A percentile compares a stretch with the other conserved stretches of the same genome.
Evolutionary conservation across 2,113 vertebrate species (phyloP).

Genomic region (Tetrax tetrax): DNA sequence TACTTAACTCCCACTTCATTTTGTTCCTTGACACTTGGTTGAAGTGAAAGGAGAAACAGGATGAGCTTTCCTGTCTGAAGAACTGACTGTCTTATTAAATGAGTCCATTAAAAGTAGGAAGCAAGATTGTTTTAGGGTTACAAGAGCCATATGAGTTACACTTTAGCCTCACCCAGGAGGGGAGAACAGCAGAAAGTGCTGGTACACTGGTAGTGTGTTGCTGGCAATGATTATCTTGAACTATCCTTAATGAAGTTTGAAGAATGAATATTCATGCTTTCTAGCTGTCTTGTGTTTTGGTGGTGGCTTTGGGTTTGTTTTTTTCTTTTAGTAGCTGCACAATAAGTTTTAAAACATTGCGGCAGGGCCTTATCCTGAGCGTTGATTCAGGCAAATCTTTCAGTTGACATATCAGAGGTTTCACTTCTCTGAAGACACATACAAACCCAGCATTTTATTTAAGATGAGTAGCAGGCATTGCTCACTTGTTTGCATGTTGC

Average conservation of each 20-base stretch:
- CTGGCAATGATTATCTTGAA: not conserved
- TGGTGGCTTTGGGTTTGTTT: not conserved
- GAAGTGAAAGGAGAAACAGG: not conserved
- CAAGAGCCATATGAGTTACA: not conserved
- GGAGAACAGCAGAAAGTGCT: not conserved
- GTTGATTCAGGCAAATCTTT: not conserved
- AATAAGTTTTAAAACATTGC: not conserved
- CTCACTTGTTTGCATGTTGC: not conserved
- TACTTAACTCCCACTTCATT: not conserved
- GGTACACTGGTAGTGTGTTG: not conserved
- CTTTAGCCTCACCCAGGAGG: not conserved
- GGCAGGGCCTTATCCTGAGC: not conserved
- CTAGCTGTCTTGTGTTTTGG: not conserved
- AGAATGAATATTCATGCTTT: not conserved
- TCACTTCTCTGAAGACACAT: not conserved
- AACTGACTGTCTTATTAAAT: not conserved
- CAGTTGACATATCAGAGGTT: not conserved
- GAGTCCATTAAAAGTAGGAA: not conserved
- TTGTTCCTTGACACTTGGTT: not conserved
- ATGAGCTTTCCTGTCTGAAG: not conserved
- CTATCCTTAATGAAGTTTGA: slow-evolving; percentile 31
- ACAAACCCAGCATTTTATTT: not conserved
- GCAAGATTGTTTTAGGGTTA: not conserved
- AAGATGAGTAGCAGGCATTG: not conserved
- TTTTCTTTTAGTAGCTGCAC: not conserved